Percentiles rank a stretch among this genome's conserved stretches.
These are phyloP conservation scores for Aradophagus sp. DNA, from an alignment of 1,140 invertebrate species.

Conservation along the genomic window DNA sequence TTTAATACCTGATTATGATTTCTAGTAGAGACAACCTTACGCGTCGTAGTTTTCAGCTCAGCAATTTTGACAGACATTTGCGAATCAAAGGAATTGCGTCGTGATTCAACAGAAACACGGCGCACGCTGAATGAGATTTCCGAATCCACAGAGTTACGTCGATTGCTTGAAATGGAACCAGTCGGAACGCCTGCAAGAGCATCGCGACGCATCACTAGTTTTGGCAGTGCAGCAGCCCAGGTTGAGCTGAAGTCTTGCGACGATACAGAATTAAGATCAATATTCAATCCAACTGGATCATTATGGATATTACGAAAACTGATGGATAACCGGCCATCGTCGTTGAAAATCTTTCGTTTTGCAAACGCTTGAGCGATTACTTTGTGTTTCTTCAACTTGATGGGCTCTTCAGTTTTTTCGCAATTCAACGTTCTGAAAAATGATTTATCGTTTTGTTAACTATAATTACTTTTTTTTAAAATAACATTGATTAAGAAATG, in stretches of 20 bases:
- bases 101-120: slow-evolving; percentile 87
- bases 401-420: slow-evolving; percentile 82
- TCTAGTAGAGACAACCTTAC: slow-evolving; percentile 70
- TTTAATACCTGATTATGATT: slow-evolving; percentile 46
- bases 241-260: slow-evolving; percentile 86
- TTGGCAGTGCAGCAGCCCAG: slow-evolving; percentile 91
- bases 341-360: slow-evolving; percentile 88
- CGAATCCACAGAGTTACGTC: slow-evolving; percentile 81
- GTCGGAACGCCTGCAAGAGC: slow-evolving; percentile 80
- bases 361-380: slow-evolving; percentile 93
- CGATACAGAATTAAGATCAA: slow-evolving; percentile 86
- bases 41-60: slow-evolving; percentile 83
- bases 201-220: slow-evolving; percentile 87
- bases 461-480: too few relatives aligned
- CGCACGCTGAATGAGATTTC: slow-evolving; percentile 87
- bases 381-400: slow-evolving; percentile 89
- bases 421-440: slow-evolving; percentile 73
- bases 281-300: slow-evolving; percentile 91
- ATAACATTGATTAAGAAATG: too few relatives aligned
- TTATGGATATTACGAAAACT: slow-evolving; percentile 89
- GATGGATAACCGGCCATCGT: slow-evolving; percentile 88
- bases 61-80: slow-evolving; percentile 88
- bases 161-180: slow-evolving; percentile 78
- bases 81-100: slow-evolving; percentile 88
- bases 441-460: not conserved